Percentiles rank a stretch among this genome's conserved stretches.
Conservation (phyloP, 2,113 vertebrate species). For the Oreocharis arfaki region DNA sequence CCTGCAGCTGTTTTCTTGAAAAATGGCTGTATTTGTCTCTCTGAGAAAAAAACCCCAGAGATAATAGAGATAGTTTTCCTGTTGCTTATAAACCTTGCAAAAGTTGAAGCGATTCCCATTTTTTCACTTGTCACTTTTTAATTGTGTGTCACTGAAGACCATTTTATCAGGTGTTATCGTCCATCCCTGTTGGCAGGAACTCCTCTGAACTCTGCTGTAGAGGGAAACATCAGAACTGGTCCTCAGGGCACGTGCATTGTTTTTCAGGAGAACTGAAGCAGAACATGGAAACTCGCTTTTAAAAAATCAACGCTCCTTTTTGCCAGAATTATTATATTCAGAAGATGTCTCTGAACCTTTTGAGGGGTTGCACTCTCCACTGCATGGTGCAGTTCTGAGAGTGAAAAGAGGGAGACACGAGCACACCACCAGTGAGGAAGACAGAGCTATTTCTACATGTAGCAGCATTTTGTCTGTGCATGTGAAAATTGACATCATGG, state of each 20-base stretch:
- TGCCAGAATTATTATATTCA: not conserved
- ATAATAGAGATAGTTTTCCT: not conserved
- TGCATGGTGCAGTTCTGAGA: not conserved
- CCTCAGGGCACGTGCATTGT: not conserved
- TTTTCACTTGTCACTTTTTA: constrained; percentile 8
- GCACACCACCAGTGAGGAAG: not conserved
- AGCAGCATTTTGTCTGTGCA: constrained; percentile 31
- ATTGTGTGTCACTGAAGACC: not conserved
- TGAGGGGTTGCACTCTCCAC: not conserved
- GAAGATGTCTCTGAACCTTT: not conserved
- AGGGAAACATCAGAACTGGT: constrained; percentile 21
- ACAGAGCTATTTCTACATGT: not conserved
- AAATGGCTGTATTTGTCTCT: constrained; percentile 32
- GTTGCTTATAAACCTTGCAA: constrained; percentile 6
- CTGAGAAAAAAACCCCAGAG: not conserved
- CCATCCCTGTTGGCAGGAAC: constrained; percentile 26
- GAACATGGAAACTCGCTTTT: constrained; percentile 3
- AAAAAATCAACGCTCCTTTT: not conserved
- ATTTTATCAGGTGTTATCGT: constrained; percentile 40
- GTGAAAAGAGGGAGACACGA: not conserved
- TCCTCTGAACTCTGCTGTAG: not conserved
- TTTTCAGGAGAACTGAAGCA: constrained; percentile 10
- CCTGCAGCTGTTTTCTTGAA: constrained; percentile 41
- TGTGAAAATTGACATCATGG: constrained; percentile 60
- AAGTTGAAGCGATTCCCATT: not conserved